These are phyloP conservation scores for Aleiodes alternator DNA, from an alignment of 2,888 invertebrate genomes.

Conservation along the genomic window DNA sequence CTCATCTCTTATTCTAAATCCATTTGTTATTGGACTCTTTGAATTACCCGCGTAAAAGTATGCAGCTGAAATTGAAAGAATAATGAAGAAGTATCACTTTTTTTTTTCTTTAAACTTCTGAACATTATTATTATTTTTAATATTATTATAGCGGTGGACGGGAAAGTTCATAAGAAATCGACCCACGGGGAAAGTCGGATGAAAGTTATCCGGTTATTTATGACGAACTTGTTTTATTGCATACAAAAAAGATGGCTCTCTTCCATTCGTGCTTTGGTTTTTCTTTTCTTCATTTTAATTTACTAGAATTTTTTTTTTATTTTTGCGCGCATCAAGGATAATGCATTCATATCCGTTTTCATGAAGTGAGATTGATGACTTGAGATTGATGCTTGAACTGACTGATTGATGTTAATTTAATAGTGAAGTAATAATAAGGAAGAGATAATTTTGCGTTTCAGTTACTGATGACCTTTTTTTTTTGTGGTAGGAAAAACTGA, in stretches of 20 bases:
- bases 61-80: conserved; percentile 81
- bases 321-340: too few relatives aligned
- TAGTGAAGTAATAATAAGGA: too few relatives aligned
- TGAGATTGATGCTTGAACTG: too few relatives aligned
- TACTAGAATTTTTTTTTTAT: background rate
- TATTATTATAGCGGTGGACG: background rate
- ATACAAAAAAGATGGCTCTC: background rate
- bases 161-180: conserved; percentile 34
- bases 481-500: too few relatives aligned
- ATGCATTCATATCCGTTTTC: too few relatives aligned
- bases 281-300: background rate
- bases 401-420: too few relatives aligned
- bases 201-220: conserved; percentile 35
- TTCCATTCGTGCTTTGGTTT: too few relatives aligned
- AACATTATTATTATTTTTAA: background rate
- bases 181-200: conserved; percentile 29
- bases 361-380: too few relatives aligned
- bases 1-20: conserved; percentile 88
- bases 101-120: background rate
- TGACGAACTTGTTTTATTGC: conserved; percentile 16
- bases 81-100: background rate
- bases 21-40: conserved; percentile 81
- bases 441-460: too few relatives aligned
- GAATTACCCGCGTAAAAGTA: conserved; percentile 92
- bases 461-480: too few relatives aligned